Conservation (phyloP, 2,113 vertebrate species). For the Gambusia affinis region DNA sequence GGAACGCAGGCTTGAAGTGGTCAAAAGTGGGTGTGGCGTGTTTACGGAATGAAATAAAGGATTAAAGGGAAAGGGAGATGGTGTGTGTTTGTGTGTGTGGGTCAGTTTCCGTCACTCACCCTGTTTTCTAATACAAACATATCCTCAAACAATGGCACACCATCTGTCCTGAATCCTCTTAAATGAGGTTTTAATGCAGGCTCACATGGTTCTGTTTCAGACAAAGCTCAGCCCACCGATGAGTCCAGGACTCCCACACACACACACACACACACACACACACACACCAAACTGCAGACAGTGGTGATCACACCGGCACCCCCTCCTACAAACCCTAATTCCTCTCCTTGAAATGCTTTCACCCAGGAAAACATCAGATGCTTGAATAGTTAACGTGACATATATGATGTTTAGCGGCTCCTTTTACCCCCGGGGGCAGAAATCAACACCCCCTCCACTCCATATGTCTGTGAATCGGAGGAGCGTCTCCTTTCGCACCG, state of each 20-base stretch:
- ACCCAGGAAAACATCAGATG: conserved; percentile 30
- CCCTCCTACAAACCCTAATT: too few species aligned
- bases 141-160: conserved; percentile 70
- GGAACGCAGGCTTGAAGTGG: not conserved
- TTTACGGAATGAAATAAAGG: conserved; percentile 13
- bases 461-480: conserved; percentile 48
- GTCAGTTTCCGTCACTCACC: conserved; percentile 34
- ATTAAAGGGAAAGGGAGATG: not conserved
- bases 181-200: conserved; percentile 68
- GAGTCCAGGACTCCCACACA: conserved; percentile 25
- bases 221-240: conserved; percentile 57
- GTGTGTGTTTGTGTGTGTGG: not conserved
- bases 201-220: conserved; percentile 64
- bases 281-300: conserved; percentile 21
- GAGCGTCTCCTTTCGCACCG: conserved; percentile 20
- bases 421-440: conserved; percentile 52
- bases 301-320: conserved; percentile 14
- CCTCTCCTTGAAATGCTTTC: conserved; percentile 11
- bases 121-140: conserved; percentile 65
- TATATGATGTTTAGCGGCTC: conserved; percentile 39
- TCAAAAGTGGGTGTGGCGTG: conserved; percentile 24
- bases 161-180: conserved; percentile 79
- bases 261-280: not conserved
- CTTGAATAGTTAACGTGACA: conserved; percentile 27
- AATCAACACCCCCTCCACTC: conserved; percentile 49